Evolutionary conservation across 2,888 invertebrate genomes (phyloP), one percentile per base, ranked within the genome.

Genomic region (Tachina lurida): DNA sequence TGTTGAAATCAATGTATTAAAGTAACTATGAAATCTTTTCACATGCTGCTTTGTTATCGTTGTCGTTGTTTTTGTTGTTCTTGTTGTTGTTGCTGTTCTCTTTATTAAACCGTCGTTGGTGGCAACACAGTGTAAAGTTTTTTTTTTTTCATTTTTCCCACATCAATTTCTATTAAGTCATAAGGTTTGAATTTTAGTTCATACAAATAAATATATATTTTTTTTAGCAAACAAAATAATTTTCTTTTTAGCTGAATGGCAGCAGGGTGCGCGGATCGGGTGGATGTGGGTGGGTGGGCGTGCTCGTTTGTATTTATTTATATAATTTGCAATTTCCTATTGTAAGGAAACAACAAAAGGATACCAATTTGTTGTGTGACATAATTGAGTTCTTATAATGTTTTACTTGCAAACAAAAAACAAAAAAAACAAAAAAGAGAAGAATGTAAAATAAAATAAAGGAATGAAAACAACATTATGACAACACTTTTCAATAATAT

Each of bases 371-470:
- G 83, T 87, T 84, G 82, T 87, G 76, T 77, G 74, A 79, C 68
- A 84, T 87, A 87, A 87, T 87, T 87, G 84, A 86, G 84, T 86
- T 84, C 84, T 84, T 80, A 84, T 80, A 86, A 84, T 81, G 62
- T 81, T 77, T 80, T 62, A 76, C 60, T 71, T 65, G 47, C 12
- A 52, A 63, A 54, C 45, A 58, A 54, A 63, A 74, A 7, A 10
- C 47, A 15, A 39, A 68, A 43, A 49, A n/a, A n/a, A n/a, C n/a
- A n/a, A n/a, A 17, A 58, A 68, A 68, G 2, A 60, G 2, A 58
- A 45, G 3, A 47, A 62, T 31, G 45, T 10, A 45, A 49, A 67
- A 56, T 10, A 43, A 54, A 68, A 58, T 13, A n/a, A 19, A 60
- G 43, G n/a, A 45, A 58, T 49, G 52, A 49, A 65, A 76, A 77